Evolutionary conservation across 1,140 invertebrate species (phyloP).

Genomic region (Patella vulgata): DNA sequence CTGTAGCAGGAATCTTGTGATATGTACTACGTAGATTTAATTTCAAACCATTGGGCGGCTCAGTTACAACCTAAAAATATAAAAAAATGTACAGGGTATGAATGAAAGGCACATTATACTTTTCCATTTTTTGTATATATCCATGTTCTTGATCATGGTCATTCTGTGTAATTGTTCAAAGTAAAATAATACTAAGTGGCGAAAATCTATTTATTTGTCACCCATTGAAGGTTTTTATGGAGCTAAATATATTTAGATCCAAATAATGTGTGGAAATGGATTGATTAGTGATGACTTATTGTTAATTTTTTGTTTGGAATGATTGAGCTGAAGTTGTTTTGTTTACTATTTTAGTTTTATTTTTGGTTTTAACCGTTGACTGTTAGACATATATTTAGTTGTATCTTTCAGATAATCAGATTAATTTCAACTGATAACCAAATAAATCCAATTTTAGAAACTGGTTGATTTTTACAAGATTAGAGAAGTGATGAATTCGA

Average conservation of each 20-base stretch:
- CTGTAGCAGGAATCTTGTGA: constrained; percentile 79
- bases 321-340: too few relatives aligned
- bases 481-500: neutral
- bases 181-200: too few relatives aligned
- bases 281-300: too few relatives aligned
- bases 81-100: constrained; percentile 7
- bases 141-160: neutral
- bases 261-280: too few relatives aligned
- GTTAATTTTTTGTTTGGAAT: too few relatives aligned
- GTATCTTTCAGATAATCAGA: neutral
- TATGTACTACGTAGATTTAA: constrained; percentile 89
- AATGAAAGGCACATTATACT: neutral
- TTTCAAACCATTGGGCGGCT: constrained; percentile 89
- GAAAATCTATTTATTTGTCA: too few relatives aligned
- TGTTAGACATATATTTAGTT: too few relatives aligned
- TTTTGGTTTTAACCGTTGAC: too few relatives aligned
- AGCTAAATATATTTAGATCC: too few relatives aligned
- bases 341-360: too few relatives aligned
- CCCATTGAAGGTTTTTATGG: too few relatives aligned
- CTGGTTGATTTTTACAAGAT: neutral
- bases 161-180: neutral
- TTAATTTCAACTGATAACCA: neutral
- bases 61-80: constrained; percentile 79
- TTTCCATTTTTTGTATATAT: neutral
- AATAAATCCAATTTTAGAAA: neutral